Percentiles rank a stretch among this genome's conserved stretches.
These are phyloP conservation scores for Trypoxylus dichotomus DNA, from an alignment of 1,140 invertebrate genomes.

Conservation along the genomic window DNA sequence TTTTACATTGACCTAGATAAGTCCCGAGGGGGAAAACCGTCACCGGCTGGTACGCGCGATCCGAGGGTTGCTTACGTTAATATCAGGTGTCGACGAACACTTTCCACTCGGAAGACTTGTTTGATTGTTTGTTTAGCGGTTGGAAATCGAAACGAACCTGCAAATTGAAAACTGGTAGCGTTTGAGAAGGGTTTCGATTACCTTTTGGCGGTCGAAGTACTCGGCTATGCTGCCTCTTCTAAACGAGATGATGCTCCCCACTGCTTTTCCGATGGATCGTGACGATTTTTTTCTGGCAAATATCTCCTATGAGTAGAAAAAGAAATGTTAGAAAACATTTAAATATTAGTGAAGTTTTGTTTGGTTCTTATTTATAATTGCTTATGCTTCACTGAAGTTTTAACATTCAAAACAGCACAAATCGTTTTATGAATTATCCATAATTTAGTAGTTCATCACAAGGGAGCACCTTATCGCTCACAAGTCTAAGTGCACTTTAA, in stretches of 20 bases:
- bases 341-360: neutral
- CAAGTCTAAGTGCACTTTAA: too few species aligned
- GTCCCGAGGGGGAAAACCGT: neutral
- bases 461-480: too few species aligned
- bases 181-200: neutral
- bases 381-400: too few species aligned
- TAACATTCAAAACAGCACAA: too few species aligned
- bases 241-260: slow-evolving; percentile 31
- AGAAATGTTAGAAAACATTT: neutral
- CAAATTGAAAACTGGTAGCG: neutral
- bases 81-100: neutral
- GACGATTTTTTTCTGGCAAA: slow-evolving; percentile 27
- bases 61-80: neutral
- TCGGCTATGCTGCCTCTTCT: slow-evolving; percentile 20
- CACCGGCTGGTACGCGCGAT: neutral
- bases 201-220: slow-evolving; percentile 27
- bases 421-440: too few species aligned
- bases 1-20: slow-evolving; percentile 16
- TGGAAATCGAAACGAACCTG: neutral
- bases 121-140: neutral
- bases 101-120: slow-evolving; percentile 1
- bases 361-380: too few species aligned
- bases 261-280: slow-evolving; percentile 17
- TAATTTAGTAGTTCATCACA: too few species aligned
- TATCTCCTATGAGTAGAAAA: neutral